Evolutionary conservation across 1,140 invertebrate genomes (phyloP).

Genomic region (Mizuhopecten yessoensis): DNA sequence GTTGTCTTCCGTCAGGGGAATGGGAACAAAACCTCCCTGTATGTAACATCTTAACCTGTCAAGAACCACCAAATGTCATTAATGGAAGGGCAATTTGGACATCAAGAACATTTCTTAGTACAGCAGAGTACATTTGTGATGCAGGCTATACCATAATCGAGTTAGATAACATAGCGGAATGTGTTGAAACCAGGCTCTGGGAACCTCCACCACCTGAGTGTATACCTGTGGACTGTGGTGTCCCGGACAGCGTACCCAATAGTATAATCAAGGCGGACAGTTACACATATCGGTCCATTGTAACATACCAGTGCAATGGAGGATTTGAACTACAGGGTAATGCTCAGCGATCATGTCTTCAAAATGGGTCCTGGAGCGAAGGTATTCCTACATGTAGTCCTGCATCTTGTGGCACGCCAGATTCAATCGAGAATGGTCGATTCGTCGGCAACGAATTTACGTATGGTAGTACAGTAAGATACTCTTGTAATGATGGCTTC

Average conservation of each 20-base stretch:
- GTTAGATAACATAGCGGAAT: conserved; percentile 85
- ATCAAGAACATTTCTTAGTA: conserved; percentile 83
- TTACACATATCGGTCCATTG: conserved; percentile 85
- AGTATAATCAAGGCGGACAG: conserved; percentile 84
- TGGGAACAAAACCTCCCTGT: conserved; percentile 73
- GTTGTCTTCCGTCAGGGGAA: conserved; percentile 71
- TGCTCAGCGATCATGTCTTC: conserved; percentile 91
- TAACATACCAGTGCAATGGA: conserved; percentile 82
- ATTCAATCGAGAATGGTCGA: conserved; percentile 64
- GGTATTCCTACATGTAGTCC: conserved; percentile 89
- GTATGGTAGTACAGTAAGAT: conserved; percentile 85
- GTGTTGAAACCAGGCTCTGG: conserved; percentile 95
- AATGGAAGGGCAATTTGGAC: conserved; percentile 61
- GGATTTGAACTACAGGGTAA: conserved; percentile 77
- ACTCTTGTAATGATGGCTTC: conserved; percentile 82
- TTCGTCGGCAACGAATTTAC: conserved; percentile 81
- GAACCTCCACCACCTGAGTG: conserved; percentile 87
- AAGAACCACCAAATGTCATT: conserved; percentile 66
- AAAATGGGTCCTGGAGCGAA: conserved; percentile 94
- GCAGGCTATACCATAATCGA: conserved; percentile 90
- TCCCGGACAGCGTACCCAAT: conserved; percentile 83
- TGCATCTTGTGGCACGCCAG: conserved; percentile 71
- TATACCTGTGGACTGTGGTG: conserved; percentile 82
- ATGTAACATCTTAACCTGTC: conserved; percentile 72
- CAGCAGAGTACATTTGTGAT: conserved; percentile 90